Base-by-base conservation (phyloP, 2,113 vertebrate species). In the Rutilus rutilus region DNA sequence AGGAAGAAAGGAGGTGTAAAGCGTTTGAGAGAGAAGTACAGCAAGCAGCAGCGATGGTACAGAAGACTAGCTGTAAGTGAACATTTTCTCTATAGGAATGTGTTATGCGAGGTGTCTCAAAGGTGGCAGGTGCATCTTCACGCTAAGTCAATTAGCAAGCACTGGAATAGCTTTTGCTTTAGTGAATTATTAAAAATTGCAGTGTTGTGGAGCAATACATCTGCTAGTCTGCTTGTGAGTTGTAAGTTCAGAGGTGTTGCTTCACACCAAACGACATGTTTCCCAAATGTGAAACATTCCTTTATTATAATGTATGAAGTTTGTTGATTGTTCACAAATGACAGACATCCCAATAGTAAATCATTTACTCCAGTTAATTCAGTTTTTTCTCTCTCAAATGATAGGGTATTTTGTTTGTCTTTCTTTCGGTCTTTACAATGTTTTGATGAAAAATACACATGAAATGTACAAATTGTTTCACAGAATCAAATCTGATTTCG, bases 21-120 rank as follows among this genome's bases (percentile, higher is more conserved):
- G 83, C 64, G 83, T 89, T 88, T 59, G 78, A 91, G 71, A 54
- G 59, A 36, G 12, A 17, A 75, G 78, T 69, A 88, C 23, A 62
- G 47, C 52, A 90, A 30, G 71, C 67, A 80, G 87, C 85, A 90
- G 62, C 45, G 90, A 95, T 94, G 93, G 90, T 89, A 79, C 89
- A 90, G 82, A 93, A 92, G 90, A 89, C 84, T 23, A 85, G 88
- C 87, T 59, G 93, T 93, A 91, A 94, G 93, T 92, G 8, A 5
- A 59, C 25, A 73, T 12, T 45, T 57, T 67, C 5, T 80, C 2
- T 10, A 15, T 73, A 3, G 67, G 65, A 79, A 67, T 52, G 36
- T 80, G 57, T 85, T 33, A 54, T 33, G 23, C 23, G 27, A 79
- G 73, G 11, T 52, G 15, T 83, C 50, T 73, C 50, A 23, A 30